Percentiles rank a stretch among this genome's conserved stretches.
Evolutionary conservation across 2,888 invertebrate genomes (phyloP).

Genomic region (Dicranocentrus wangi): DNA sequence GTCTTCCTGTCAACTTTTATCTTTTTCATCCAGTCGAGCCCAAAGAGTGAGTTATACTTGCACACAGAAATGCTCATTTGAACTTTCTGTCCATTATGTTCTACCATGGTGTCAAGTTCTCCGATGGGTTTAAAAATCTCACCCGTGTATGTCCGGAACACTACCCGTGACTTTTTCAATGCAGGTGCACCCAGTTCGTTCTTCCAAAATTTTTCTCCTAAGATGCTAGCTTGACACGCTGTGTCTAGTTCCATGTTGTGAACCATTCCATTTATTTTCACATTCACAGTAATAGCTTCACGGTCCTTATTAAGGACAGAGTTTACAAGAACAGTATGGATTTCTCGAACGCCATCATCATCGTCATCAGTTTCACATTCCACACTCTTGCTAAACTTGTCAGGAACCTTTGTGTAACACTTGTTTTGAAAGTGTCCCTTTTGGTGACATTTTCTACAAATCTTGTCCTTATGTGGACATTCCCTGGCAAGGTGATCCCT

Average conservation of each 20-base stretch:
- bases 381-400: no score
- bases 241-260: slow-evolving; percentile 60
- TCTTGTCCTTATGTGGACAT: slow-evolving; percentile 38
- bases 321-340: no score
- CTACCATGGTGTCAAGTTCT: neutral
- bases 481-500: no score
- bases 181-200: slow-evolving; percentile 25
- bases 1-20: no score
- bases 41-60: slow-evolving; percentile 56
- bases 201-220: slow-evolving; percentile 36
- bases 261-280: slow-evolving; percentile 1
- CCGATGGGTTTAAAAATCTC: slow-evolving; percentile 32
- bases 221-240: slow-evolving; percentile 42
- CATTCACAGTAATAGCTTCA: no score
- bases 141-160: slow-evolving; percentile 39
- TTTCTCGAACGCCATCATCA: neutral
- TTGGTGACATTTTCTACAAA: slow-evolving; percentile 47
- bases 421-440: slow-evolving; percentile 50
- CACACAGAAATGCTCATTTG: slow-evolving; percentile 26
- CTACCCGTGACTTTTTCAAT: slow-evolving; percentile 5
- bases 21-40: no score
- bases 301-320: no score
- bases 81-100: slow-evolving; percentile 24
- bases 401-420: no score
- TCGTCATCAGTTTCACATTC: no score